Conservation (phyloP, 2,888 invertebrate species). For the Mycogona germanica region DNA sequence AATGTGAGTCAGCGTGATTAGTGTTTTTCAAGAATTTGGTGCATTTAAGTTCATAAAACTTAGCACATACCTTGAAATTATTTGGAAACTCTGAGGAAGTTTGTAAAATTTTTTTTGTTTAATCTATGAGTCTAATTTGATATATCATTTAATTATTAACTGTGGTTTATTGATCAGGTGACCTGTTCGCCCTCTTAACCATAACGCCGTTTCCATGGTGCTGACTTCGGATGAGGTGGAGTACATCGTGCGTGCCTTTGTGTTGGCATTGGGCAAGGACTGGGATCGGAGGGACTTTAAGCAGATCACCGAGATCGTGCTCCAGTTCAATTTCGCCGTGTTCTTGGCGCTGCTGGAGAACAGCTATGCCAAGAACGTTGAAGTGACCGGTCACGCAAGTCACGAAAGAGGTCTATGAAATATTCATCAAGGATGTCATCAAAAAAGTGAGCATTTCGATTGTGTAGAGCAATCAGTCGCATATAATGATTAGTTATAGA, state of each 20-base stretch:
- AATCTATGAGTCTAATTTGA: too few species aligned
- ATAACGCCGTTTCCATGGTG: slow-evolving; percentile 44
- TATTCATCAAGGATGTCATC: slow-evolving; percentile 61
- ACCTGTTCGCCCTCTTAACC: too few species aligned
- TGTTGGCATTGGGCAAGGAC: slow-evolving; percentile 51
- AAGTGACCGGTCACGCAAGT: slow-evolving; percentile 56
- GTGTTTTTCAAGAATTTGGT: too few species aligned
- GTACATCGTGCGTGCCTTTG: slow-evolving; percentile 51
- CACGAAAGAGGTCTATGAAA: slow-evolving; percentile 58
- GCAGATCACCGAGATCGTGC: slow-evolving; percentile 35
- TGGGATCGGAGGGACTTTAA: slow-evolving; percentile 52
- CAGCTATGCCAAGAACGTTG: slow-evolving; percentile 42
- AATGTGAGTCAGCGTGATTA: too few species aligned
- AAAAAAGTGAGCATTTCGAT: slow-evolving; percentile 58
- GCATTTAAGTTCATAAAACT: too few species aligned
- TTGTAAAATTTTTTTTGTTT: too few species aligned
- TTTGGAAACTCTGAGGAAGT: too few species aligned
- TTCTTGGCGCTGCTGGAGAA: slow-evolving; percentile 63
- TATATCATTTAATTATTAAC: too few species aligned
- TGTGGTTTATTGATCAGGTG: too few species aligned
- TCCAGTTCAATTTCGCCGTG: slow-evolving; percentile 50
- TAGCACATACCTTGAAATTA: too few species aligned
- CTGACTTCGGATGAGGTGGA: slow-evolving; percentile 57
- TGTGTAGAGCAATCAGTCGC: too few species aligned
- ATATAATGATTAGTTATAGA: too few species aligned